A percentile compares a stretch with the other conserved stretches of the same genome.
These are phyloP conservation scores for Cremastobaeus sp. DNA, from an alignment of 2,888 invertebrate species.

Conservation along the genomic window DNA sequence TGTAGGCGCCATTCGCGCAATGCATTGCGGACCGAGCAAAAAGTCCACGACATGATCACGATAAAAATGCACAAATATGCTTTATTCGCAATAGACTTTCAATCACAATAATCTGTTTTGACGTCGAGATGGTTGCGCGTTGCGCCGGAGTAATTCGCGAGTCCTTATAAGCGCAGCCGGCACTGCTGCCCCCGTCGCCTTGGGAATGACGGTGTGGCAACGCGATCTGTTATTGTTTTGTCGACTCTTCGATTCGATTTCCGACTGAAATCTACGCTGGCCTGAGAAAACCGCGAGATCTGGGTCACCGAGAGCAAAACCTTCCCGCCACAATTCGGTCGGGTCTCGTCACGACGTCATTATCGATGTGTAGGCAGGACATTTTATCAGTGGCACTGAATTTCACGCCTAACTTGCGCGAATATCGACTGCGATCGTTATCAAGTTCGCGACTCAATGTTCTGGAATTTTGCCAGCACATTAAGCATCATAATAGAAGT, in stretches of 20 bases:
- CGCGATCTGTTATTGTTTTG: constrained; percentile 31
- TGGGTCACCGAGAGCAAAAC: constrained; percentile 37
- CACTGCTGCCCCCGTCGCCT: constrained; percentile 37
- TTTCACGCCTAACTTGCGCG: constrained; percentile 29
- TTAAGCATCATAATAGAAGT: constrained; percentile 12
- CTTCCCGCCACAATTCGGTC: constrained; percentile 36
- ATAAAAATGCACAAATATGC: not conserved
- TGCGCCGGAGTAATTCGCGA: constrained; percentile 20
- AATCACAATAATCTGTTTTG: constrained; percentile 27
- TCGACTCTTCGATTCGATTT: constrained; percentile 41
- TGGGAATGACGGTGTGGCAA: constrained; percentile 41
- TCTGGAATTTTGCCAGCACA: constrained; percentile 33
- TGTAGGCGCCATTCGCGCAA: not conserved
- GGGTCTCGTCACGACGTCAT: constrained; percentile 56
- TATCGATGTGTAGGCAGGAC: constrained; percentile 47
- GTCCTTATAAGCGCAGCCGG: constrained; percentile 39
- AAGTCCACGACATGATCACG: not conserved
- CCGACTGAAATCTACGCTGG: constrained; percentile 40
- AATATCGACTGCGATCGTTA: constrained; percentile 38
- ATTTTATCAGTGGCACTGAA: constrained; percentile 38
- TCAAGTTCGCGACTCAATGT: constrained; percentile 31
- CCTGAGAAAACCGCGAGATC: constrained; percentile 36
- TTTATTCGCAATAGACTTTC: constrained; percentile 13
- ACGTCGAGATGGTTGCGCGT: constrained; percentile 34
- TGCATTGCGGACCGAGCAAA: not conserved